Evolutionary conservation across 2,888 invertebrate species (phyloP).

Genomic region (Stratiomys singularior): DNA sequence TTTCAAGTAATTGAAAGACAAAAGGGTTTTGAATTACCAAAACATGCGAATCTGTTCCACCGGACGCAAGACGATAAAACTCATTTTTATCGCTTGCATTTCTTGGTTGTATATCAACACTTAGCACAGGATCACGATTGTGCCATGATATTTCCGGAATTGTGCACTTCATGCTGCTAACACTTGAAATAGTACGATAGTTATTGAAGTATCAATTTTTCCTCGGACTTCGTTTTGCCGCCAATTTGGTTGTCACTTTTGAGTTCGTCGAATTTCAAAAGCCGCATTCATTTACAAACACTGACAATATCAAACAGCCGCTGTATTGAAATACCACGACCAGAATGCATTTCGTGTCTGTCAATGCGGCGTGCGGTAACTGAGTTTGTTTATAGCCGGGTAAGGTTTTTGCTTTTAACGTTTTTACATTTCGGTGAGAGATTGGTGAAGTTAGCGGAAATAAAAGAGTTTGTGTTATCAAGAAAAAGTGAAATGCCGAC

Average conservation of each 20-base stretch:
- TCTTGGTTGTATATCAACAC: conserved; percentile 83
- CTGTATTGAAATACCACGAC: too few species aligned
- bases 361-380: not conserved
- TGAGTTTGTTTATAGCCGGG: not conserved
- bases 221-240: conserved; percentile 1
- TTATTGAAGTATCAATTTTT: not conserved
- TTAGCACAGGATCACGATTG: conserved; percentile 92
- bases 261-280: not conserved
- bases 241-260: conserved; percentile 40
- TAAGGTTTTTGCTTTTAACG: not conserved
- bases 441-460: not conserved
- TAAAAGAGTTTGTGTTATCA: too few species aligned
- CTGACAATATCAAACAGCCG: too few species aligned
- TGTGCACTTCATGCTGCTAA: conserved; percentile 82
- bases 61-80: conserved; percentile 84
- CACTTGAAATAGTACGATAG: not conserved
- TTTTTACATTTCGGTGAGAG: too few species aligned
- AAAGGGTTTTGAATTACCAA: conserved; percentile 70
- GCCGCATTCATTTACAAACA: too few species aligned
- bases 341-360: not conserved
- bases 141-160: conserved; percentile 99
- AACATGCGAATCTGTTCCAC: conserved; percentile 91
- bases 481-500: conserved; percentile 60
- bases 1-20: conserved; percentile 56
- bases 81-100: conserved; percentile 64